These are phyloP conservation scores for Podiceps cristatus DNA, from an alignment of 2,113 vertebrate species.

Conservation along the genomic window DNA sequence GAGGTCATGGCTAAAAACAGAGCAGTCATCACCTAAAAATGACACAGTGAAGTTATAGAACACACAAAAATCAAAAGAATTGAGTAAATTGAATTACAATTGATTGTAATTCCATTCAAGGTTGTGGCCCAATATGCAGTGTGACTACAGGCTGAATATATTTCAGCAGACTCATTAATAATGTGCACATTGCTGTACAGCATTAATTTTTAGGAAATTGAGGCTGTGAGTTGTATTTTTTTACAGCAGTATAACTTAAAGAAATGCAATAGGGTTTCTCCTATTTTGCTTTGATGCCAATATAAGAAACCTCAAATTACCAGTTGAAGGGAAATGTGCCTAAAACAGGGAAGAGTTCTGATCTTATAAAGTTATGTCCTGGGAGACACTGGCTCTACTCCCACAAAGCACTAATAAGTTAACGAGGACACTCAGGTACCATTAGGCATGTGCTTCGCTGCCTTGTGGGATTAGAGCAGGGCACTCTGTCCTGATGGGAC, in stretches of 20 bases:
- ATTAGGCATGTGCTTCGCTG: neutral
- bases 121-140: neutral
- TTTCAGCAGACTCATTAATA: neutral
- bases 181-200: neutral
- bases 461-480: neutral
- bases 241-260: neutral
- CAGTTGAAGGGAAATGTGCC: neutral
- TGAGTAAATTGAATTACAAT: neutral
- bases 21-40: conserved; percentile 92
- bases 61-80: neutral
- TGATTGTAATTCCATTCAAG: neutral
- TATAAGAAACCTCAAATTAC: neutral
- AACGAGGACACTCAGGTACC: neutral
- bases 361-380: neutral
- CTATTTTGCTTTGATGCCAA: neutral
- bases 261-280: neutral
- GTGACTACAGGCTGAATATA: neutral
- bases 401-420: neutral
- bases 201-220: neutral
- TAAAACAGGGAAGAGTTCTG: neutral
- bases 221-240: neutral
- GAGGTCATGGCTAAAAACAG: conserved; percentile 89
- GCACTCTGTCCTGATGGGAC: neutral
- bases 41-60: conserved; percentile 18
- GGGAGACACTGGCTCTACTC: neutral